These are phyloP conservation scores for Parazoanthus atlanticus DNA, from an alignment of 92 coral and sea anemone species.

Conservation along the genomic window DNA sequence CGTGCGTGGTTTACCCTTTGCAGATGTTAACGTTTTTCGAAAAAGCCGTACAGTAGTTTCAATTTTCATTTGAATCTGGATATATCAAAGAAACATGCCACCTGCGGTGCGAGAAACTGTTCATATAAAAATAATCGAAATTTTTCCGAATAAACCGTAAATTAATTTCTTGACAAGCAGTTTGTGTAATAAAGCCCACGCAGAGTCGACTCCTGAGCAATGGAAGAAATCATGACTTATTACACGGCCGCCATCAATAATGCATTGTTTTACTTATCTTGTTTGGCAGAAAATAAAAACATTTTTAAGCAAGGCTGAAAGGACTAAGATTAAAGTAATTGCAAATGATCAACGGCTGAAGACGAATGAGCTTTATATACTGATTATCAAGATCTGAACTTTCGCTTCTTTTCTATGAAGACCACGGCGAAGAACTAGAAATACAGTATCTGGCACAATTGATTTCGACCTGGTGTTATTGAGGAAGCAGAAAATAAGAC, in stretches of 20 bases:
- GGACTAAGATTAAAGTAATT: not conserved
- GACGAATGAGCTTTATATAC: not conserved
- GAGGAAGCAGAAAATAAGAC: not conserved
- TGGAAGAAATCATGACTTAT: not conserved
- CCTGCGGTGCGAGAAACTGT: not conserved
- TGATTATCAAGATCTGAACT: too few species aligned
- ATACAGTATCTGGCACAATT: not conserved
- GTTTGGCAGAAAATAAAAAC: not conserved
- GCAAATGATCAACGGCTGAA: not conserved
- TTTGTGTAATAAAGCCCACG: not conserved
- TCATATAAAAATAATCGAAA: not conserved
- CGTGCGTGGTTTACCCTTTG: not conserved
- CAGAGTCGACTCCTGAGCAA: not conserved
- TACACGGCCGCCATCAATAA: not conserved
- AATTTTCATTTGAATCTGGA: not conserved
- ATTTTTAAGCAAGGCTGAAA: not conserved
- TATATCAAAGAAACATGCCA: not conserved
- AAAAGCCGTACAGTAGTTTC: too few species aligned
- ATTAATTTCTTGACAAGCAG: conserved; percentile 1
- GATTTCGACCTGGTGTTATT: not conserved
- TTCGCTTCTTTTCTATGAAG: not conserved
- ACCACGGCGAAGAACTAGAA: not conserved
- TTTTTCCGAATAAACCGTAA: not conserved
- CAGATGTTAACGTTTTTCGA: too few species aligned
- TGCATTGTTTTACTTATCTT: not conserved